Base-by-base conservation (phyloP, 2,888 invertebrate species). In the Syrphus vitripennis region DNA sequence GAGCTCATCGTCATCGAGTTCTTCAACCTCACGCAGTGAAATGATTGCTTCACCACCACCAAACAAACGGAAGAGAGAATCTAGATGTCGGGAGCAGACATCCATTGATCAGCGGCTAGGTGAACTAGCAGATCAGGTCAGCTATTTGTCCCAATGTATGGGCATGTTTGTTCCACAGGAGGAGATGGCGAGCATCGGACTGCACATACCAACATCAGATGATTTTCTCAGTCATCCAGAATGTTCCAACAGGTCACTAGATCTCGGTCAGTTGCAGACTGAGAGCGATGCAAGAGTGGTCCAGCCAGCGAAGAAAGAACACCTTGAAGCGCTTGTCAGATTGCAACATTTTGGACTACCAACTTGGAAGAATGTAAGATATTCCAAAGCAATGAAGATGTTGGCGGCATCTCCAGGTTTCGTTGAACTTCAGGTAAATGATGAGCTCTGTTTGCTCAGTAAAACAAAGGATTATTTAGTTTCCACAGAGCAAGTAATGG, bases 291-390 rank as follows among this genome's bases (percentile, higher is more conserved):
- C 48, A 26, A 61, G 9, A 24, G 6, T 50, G 7, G 37, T 72
- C n/a, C 53, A 75, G 19, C 53, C 42, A 34, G 42, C 53, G 29
- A 40, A 55, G 10, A 75, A 55, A n/a, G 42, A 75, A 40, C 42
- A 72, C 21, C 37, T 74, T 3, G 55, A 75, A 0, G 10, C 63
- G 1, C 42, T 74, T 29, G n/a, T 65, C n/a, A 55, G 45, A n/a
- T 45, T 75, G 45, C 65, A 75, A 24, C 67, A 77, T 29, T 77
- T 69, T 61, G 77, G 59, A 7, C 21, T 57, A 12, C 76, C 67
- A 14, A 76, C 57, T 4, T 76, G 76, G 59, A 76, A 69, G 48
- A 76, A 16, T 48, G 67, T 67, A 3, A 14, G 76, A 14, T 67
- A 75, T 19, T 74, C 74, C 12, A 75, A 65, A 9, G 67, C 55